A percentile compares a stretch with the other conserved stretches of the same genome.
Evolutionary conservation across 2,888 invertebrate species (phyloP).

Genomic region (Scaptomyza parva): DNA sequence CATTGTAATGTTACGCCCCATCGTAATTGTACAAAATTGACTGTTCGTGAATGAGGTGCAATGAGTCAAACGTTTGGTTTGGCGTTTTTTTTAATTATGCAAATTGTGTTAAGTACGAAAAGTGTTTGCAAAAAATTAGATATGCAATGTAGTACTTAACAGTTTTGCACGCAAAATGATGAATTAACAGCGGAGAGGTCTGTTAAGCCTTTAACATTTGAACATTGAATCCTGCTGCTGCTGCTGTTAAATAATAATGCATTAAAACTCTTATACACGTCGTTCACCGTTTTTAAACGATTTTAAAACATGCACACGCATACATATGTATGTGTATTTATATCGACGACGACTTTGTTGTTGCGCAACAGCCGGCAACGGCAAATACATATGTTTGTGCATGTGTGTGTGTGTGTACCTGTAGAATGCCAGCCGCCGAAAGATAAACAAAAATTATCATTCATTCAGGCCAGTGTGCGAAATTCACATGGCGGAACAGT

Average conservation of each 20-base stretch:
- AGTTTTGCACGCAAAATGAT: not conserved
- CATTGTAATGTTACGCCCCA: slow-evolving; percentile 6
- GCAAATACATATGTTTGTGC: not conserved
- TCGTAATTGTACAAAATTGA: not conserved
- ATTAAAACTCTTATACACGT: slow-evolving; percentile 12
- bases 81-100: slow-evolving; percentile 18
- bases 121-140: not conserved
- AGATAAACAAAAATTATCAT: slow-evolving; percentile 69
- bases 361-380: slow-evolving; percentile 41
- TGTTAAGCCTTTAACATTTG: slow-evolving; percentile 5
- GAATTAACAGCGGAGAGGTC: slow-evolving; percentile 14
- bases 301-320: not conserved
- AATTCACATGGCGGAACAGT: slow-evolving; percentile 28
- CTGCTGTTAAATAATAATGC: too few relatives aligned
- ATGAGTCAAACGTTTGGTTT: slow-evolving; percentile 29
- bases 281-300: too few relatives aligned
- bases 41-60: slow-evolving; percentile 27
- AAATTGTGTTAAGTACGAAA: slow-evolving; percentile 17
- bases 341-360: not conserved
- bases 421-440: slow-evolving; percentile 35
- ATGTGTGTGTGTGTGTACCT: slow-evolving; percentile 22
- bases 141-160: not conserved
- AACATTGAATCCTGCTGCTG: slow-evolving; percentile 2
- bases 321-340: not conserved
- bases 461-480: slow-evolving; percentile 58